These are phyloP conservation scores for Nemurella pictetii DNA, from an alignment of 2,888 invertebrate genomes.

Conservation along the genomic window DNA sequence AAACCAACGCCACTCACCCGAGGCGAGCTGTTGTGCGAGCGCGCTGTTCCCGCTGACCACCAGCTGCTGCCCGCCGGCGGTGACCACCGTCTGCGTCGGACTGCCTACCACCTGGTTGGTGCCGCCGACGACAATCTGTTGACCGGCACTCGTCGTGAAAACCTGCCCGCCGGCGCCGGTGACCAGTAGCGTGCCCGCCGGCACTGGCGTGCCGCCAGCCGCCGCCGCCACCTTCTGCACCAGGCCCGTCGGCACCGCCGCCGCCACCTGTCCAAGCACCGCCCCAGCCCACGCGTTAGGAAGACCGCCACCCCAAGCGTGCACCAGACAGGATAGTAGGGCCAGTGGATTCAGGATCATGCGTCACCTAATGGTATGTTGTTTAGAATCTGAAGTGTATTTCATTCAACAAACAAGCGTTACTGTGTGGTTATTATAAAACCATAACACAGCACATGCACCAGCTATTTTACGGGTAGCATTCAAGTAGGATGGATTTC, in stretches of 20 bases:
- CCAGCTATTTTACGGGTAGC: too few relatives aligned
- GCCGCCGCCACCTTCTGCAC: conserved; percentile 52
- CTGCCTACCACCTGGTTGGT: conserved; percentile 43
- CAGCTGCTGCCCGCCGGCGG: conserved; percentile 62
- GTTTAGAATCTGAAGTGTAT: too few relatives aligned
- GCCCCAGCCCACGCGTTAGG: not conserved
- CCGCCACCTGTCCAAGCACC: not conserved
- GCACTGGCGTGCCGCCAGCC: conserved; percentile 41
- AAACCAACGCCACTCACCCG: conserved; percentile 54
- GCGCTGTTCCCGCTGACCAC: conserved; percentile 68
- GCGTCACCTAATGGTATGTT: too few relatives aligned
- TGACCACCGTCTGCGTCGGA: conserved; percentile 50
- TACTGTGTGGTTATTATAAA: too few relatives aligned
- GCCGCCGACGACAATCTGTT: conserved; percentile 45
- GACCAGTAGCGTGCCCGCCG: conserved; percentile 47
- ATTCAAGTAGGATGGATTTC: too few relatives aligned
- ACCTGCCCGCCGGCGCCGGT: conserved; percentile 53
- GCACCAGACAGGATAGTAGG: too few relatives aligned
- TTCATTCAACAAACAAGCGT: too few relatives aligned
- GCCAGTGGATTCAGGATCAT: too few relatives aligned
- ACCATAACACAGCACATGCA: too few relatives aligned
- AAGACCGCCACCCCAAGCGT: not conserved
- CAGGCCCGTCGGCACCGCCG: conserved; percentile 39
- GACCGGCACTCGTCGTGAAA: conserved; percentile 41
- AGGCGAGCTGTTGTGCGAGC: conserved; percentile 78